These are phyloP conservation scores for Eudemis profundana DNA, from an alignment of 2,888 invertebrate genomes.

Conservation along the genomic window DNA sequence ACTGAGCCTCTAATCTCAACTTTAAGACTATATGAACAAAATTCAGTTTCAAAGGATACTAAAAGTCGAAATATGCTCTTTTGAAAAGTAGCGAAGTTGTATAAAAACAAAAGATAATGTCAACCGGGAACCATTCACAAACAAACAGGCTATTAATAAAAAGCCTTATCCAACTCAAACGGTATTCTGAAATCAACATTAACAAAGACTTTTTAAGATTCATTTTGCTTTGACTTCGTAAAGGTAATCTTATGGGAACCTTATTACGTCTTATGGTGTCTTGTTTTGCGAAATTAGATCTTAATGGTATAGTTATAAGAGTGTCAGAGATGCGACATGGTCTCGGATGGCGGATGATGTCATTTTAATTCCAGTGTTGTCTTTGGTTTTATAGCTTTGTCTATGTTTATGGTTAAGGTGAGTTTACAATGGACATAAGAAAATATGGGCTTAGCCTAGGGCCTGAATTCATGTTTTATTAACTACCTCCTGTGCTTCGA, in stretches of 20 bases:
- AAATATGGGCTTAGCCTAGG: slow-evolving; percentile 1
- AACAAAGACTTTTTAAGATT: slow-evolving; percentile 1
- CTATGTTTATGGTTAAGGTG: slow-evolving; percentile 22
- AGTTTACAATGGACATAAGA: not conserved
- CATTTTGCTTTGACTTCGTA: slow-evolving; percentile 13
- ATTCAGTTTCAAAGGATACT: not conserved
- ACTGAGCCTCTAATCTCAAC: too few species aligned
- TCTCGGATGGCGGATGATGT: slow-evolving; percentile 48
- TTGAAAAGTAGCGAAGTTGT: not conserved
- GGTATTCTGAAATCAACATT: not conserved
- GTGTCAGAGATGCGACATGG: not conserved
- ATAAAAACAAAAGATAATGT: slow-evolving; percentile 22
- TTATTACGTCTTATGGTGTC: slow-evolving; percentile 41
- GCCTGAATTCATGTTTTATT: not conserved
- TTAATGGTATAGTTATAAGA: slow-evolving; percentile 13
- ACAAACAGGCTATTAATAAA: slow-evolving; percentile 6
- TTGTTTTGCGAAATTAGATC: not conserved
- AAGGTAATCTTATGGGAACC: slow-evolving; percentile 22
- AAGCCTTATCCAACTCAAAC: not conserved
- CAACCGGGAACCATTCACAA: slow-evolving; percentile 31
- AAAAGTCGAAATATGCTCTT: not conserved
- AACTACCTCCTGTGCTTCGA: too few species aligned
- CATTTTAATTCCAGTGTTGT: slow-evolving; percentile 55
- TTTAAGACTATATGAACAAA: too few species aligned
- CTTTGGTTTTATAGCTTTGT: slow-evolving; percentile 45